Evolutionary conservation across 2,888 invertebrate species (phyloP).

Genomic region (Leptinotarsa haldemani): DNA sequence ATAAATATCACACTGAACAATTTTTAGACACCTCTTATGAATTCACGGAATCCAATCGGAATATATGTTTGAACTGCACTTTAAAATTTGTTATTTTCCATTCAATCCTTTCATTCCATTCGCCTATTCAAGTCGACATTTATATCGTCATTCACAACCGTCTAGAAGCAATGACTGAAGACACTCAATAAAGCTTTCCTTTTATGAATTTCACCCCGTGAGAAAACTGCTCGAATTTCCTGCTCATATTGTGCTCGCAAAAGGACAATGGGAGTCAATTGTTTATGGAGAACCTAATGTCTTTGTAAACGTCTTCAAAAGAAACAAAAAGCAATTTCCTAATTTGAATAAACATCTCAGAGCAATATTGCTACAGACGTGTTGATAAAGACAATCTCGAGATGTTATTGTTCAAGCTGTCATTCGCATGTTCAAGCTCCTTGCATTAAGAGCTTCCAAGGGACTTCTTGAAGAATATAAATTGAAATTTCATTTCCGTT

Average conservation of each 20-base stretch:
- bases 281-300: constrained; percentile 36
- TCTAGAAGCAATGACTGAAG: background rate
- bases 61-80: too few relatives aligned
- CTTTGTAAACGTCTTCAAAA: constrained; percentile 46
- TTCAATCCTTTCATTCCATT: too few relatives aligned
- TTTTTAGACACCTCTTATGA: too few relatives aligned
- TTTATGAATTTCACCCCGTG: background rate
- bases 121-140: background rate
- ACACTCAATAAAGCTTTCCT: background rate
- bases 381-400: constrained; percentile 60
- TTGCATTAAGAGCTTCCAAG: constrained; percentile 55
- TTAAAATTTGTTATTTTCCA: too few relatives aligned
- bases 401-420: constrained; percentile 63
- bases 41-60: too few relatives aligned
- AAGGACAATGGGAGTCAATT: constrained; percentile 42
- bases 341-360: constrained; percentile 64
- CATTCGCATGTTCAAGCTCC: constrained; percentile 54
- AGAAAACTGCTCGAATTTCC: constrained; percentile 9
- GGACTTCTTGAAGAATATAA: constrained; percentile 62
- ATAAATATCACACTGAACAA: too few relatives aligned
- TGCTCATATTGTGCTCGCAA: constrained; percentile 26
- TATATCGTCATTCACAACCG: background rate
- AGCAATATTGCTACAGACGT: constrained; percentile 62
- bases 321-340: constrained; percentile 53
- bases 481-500: constrained; percentile 62